Evolutionary conservation across 2,888 invertebrate genomes (phyloP), one percentile per base, ranked within the genome.

Genomic region (Sesia bembeciformis): DNA sequence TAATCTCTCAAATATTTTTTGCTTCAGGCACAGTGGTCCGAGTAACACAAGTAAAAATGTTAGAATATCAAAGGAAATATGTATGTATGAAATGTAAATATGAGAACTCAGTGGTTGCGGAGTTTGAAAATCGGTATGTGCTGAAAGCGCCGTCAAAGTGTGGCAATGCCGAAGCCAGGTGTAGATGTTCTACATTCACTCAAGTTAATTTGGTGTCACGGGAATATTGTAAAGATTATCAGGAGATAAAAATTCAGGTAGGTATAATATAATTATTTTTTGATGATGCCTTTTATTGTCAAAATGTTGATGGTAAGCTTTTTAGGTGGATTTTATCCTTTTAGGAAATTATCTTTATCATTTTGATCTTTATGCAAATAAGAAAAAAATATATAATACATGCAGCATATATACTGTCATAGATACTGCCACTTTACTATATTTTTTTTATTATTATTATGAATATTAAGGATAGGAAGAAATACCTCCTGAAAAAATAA

Each of bases 231-330:
- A 94, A 92, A 66, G 96, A 96, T 86, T 96, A 94, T 80, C 96
- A 96, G 78, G 96, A 96, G 88, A 93, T 96, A 7, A 96, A 95
- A 85, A 91, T 97, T 69, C 94, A 94, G 84, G 94, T 93, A 78
- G n/a, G 5, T 39, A 46, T 53, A 4, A 7, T 39, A 46, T 53
- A 4, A 7, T 41, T 2, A 41, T 39, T 49, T 23, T 23, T 23
- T 23, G 2, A 23, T 23, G 23, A 23, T 23, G 23, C 23, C 23
- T 23, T 23, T n/a, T n/a, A n/a, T 23, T 23, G 23, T 23, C 23
- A 23, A 23, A 23, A 23, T 23, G 23, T 1, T 23, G 23, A 23
- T 23, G 23, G 23, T 23, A 23, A 23, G 23, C 23, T 23, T 23
- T 23, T 23, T 23, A 23, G 23, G 23, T 23, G 23, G 1, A 23